Evolutionary conservation across 2,888 invertebrate species (phyloP), one percentile per base, ranked within the genome.

Genomic region (Drosophila ezoana): DNA sequence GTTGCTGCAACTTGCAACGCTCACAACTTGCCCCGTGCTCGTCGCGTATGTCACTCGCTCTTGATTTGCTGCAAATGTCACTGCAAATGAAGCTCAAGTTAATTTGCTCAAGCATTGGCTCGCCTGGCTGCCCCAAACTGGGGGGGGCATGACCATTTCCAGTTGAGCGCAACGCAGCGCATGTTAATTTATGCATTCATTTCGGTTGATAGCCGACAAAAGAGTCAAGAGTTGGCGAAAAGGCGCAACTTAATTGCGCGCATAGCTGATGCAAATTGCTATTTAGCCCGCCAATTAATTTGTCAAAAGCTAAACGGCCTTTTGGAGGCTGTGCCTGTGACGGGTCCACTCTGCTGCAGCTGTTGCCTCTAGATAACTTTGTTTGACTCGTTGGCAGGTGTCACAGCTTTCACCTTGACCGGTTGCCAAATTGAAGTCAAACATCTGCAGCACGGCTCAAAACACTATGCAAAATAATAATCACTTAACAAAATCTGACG

Each of bases 371-470:
- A 16, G 53, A 52, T 58, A 69, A 79, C 70, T 66, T 72, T 69
- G 56, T 63, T 65, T 67, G 52, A 61, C 61, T 58, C 47, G 54
- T 41, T 59, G 56, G 76, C 87, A 83, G 81, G 80, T 87, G 83
- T 84, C 80, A 76, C 87, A 89, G 87, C 90, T 90, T 90, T 90
- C 90, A 90, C 90, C 90, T 90, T 90, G 89, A 90, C 86, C 85
- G 76, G 81, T 73, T 81, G 85, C 70, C 56, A 76, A 80, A 76
- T 51, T 61, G 38, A 52, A 45, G 52, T 14, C 57, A 58, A 64
- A 23, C 56, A 43, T 51, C 43, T 58, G 54, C 53, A 52, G 56
- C 48, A 38, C 43, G 52, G 45, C 51, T 52, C 64, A 47, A 60
- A 44, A 49, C 67, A 78, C 76, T 68, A 62, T 51, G 76, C 60